Base-by-base conservation (phyloP, 2,797 vertebrate species). In the Alca torda region DNA sequence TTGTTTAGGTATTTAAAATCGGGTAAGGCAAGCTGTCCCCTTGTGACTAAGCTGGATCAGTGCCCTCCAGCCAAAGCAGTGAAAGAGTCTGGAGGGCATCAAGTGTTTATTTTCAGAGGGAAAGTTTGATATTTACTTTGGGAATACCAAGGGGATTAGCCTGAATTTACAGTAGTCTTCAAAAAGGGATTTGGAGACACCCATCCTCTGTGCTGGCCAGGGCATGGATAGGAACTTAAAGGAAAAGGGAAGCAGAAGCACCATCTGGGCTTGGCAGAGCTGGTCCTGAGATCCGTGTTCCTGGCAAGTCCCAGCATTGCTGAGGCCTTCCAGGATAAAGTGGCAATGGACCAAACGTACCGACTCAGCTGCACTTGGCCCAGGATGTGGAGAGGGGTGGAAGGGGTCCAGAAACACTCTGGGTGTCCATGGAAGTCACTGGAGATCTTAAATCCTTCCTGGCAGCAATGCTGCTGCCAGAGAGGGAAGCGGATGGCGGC, bases 201-300 rank as follows among this genome's bases (percentile, higher is more conserved):
- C 11, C 33, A 43, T 5, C 14, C 48, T 25, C 20, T 17, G 51
- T 33, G 54, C 86, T 92, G 90, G 54, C 56, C 92, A 77, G 90
- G 81, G 43, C 37, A 33, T 1, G 39, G 50, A 17, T 35, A 76
- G 59, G 59, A 95, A 77, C 35, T 63, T 35, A 81, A 61, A 87
- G 85, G 83, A 90, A 59, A 92, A 92, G 54, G 37, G 81, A 92
- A 93, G 88, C 60, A 92, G 53, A 74, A 90, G 31, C 41, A 41
- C 86, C 93, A 95, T 96, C 93, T 96, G 95, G 84, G n/a, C 75
- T 94, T 97, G 90, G 95, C 90, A 96, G 81, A 83, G 51, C 25
- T 0, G 0, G 70, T 90, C 67, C 77, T 10, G 51, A 92, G 89
- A 95, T 89, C 72, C 11, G 2, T 77, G 78, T 59, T 95, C 89